Evolutionary conservation across 1,140 invertebrate genomes (phyloP).

Genomic region (Euura saliciscinereae): DNA sequence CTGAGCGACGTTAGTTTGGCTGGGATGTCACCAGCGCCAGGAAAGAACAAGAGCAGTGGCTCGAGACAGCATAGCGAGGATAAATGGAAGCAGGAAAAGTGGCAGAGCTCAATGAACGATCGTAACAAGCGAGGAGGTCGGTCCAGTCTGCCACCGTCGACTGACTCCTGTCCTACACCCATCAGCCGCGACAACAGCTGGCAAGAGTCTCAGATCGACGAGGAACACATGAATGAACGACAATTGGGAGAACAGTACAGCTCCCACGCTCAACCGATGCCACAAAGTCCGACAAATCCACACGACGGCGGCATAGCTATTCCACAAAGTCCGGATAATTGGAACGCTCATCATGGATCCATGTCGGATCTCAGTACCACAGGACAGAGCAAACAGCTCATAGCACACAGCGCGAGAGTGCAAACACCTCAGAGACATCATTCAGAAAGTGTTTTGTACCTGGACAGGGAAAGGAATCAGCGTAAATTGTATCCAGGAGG

Average conservation of each 20-base stretch:
- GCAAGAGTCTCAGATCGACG: constrained; percentile 45
- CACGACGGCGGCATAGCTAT: constrained; percentile 17
- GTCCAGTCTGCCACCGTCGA: constrained; percentile 34
- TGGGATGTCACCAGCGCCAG: constrained; percentile 25
- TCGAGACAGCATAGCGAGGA: constrained; percentile 11
- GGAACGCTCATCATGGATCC: constrained; percentile 43
- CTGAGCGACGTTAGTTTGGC: constrained; percentile 60
- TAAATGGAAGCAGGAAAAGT: constrained; percentile 41
- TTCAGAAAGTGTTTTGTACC: constrained; percentile 79
- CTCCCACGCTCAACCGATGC: constrained; percentile 29
- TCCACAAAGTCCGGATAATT: constrained; percentile 34
- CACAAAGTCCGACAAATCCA: constrained; percentile 38
- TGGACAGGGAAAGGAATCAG: constrained; percentile 57
- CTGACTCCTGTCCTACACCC: constrained; percentile 32
- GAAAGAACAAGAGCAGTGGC: constrained; percentile 32
- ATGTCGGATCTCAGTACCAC: constrained; percentile 48
- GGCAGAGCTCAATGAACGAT: constrained; percentile 50
- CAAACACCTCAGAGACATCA: constrained; percentile 81
- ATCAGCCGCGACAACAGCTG: constrained; percentile 37
- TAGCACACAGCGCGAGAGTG: constrained; percentile 80
- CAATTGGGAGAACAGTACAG: constrained; percentile 38
- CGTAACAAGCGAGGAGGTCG: constrained; percentile 41
- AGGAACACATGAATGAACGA: constrained; percentile 34
- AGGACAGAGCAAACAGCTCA: constrained; percentile 65
- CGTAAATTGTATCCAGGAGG: constrained; percentile 51